Conservation (phyloP, 1,140 invertebrate genomes). For the Drosophila ogumai region DNA sequence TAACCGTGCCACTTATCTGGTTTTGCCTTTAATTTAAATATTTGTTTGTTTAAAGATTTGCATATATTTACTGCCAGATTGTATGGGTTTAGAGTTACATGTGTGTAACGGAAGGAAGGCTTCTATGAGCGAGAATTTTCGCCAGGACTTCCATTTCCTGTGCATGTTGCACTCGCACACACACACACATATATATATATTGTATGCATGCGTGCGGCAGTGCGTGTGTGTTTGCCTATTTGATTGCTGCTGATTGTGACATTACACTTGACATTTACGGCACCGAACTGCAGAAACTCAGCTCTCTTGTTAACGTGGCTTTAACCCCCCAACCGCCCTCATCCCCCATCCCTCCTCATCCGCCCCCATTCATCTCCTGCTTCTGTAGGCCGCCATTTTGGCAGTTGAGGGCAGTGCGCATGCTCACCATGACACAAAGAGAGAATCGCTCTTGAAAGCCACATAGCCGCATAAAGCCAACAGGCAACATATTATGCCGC, state of each 20-base stretch:
- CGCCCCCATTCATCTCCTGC: conserved; percentile 10
- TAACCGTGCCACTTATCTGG: neutral
- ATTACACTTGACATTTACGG: conserved; percentile 85
- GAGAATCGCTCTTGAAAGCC: conserved; percentile 45
- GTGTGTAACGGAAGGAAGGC: neutral
- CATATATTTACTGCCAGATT: neutral
- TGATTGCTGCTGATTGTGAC: conserved; percentile 83
- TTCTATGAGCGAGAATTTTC: conserved; percentile 1
- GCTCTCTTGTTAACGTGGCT: conserved; percentile 33
- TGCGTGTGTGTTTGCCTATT: conserved; percentile 73
- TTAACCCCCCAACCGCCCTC: neutral
- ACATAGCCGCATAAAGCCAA: conserved; percentile 48
- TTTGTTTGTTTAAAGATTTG: neutral
- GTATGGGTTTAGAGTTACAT: neutral
- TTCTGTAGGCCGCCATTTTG: conserved; percentile 73
- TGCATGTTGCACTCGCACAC: conserved; percentile 56
- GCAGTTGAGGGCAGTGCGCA: conserved; percentile 50
- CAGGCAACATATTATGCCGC: conserved; percentile 60
- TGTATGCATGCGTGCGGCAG: conserved; percentile 23
- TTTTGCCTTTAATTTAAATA: conserved; percentile 5
- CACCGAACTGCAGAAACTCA: conserved; percentile 54
- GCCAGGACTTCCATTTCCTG: conserved; percentile 66
- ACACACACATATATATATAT: conserved; percentile 16
- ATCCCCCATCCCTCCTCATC: neutral
- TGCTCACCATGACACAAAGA: conserved; percentile 77